A percentile compares a stretch with the other conserved stretches of the same genome.
Evolutionary conservation across 2,113 vertebrate genomes (phyloP).

Genomic region (Rhinopomastus cyanomelas): DNA sequence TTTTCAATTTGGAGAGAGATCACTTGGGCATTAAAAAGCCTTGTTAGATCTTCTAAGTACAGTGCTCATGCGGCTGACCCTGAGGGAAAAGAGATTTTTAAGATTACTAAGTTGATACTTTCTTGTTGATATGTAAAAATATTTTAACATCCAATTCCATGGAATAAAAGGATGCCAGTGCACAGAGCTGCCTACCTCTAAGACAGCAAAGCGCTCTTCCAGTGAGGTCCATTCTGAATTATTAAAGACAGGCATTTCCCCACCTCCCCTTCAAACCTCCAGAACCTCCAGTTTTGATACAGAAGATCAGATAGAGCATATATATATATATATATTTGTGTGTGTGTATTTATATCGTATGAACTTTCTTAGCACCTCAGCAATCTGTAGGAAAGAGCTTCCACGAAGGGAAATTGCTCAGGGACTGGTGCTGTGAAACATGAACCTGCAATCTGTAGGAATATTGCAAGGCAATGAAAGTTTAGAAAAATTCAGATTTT

Average conservation of each 20-base stretch:
- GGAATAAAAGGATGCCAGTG: not conserved
- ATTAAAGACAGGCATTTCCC: not conserved
- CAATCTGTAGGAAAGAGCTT: not conserved
- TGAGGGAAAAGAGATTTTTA: slow-evolving; percentile 3
- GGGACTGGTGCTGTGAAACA: not conserved
- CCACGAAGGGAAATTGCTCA: not conserved
- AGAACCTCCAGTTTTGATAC: not conserved
- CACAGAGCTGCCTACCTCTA: not conserved
- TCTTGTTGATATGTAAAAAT: not conserved
- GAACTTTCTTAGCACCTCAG: not conserved
- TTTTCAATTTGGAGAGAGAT: slow-evolving; percentile 10
- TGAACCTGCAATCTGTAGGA: not conserved
- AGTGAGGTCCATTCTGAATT: not conserved
- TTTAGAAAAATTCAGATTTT: slow-evolving; percentile 37
- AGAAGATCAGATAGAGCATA: not conserved
- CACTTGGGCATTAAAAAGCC: not conserved
- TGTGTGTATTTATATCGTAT: not conserved
- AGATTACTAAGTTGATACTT: not conserved
- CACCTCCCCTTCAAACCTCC: not conserved
- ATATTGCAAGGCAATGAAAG: not conserved
- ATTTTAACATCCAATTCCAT: not conserved
- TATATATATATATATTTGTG: too few relatives aligned
- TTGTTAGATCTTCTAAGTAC: slow-evolving; percentile 8
- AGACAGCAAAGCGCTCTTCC: not conserved
- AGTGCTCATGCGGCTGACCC: not conserved